Conservation (phyloP, 2,888 invertebrate genomes). For the Girardia tigrina region DNA sequence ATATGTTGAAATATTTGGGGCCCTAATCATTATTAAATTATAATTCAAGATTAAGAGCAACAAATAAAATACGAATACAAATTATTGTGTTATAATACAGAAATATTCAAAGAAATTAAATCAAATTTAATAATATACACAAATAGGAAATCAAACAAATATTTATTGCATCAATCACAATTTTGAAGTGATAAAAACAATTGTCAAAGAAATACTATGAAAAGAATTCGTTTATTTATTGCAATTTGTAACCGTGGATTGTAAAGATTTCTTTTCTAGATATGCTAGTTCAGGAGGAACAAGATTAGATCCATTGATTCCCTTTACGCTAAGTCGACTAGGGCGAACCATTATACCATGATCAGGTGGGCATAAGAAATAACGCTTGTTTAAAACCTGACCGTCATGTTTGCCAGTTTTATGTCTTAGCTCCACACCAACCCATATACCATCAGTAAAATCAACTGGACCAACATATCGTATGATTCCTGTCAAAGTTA, state of each 20-base stretch:
- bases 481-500: constrained; percentile 43
- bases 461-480: constrained; percentile 51
- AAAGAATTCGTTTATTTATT: too few relatives aligned
- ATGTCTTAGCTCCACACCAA: constrained; percentile 52
- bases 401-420: constrained; percentile 50
- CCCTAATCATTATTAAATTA: too few relatives aligned
- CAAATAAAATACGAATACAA: too few relatives aligned
- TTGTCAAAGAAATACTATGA: too few relatives aligned
- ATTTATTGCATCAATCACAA: too few relatives aligned
- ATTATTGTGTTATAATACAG: too few relatives aligned
- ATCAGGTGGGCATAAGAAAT: constrained; percentile 45
- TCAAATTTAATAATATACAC: too few relatives aligned
- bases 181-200: too few relatives aligned
- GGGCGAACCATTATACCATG: constrained; percentile 50
- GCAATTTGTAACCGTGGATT: background rate
- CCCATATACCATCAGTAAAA: constrained; percentile 53
- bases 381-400: constrained; percentile 45
- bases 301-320: constrained; percentile 53
- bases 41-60: too few relatives aligned
- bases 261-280: constrained; percentile 24
- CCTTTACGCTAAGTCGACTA: constrained; percentile 50
- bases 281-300: constrained; percentile 38
- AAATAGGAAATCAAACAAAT: too few relatives aligned
- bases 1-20: too few relatives aligned
- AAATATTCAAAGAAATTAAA: too few relatives aligned